Conservation (phyloP, 1,140 invertebrate genomes). For the Papilio xuthus region DNA sequence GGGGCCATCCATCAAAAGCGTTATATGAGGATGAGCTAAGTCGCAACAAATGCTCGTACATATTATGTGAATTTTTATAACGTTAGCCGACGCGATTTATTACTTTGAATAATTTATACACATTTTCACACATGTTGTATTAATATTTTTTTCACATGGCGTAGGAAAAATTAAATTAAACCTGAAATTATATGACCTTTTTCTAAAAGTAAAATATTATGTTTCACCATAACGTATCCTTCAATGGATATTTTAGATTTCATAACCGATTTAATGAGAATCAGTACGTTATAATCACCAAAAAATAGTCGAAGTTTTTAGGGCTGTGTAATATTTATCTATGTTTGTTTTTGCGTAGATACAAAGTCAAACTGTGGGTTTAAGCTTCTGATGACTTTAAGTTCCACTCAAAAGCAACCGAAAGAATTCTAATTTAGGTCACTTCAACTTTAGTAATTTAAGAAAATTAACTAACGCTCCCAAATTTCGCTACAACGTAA, state of each 20-base stretch:
- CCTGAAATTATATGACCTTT: not conserved
- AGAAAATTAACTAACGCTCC: not conserved
- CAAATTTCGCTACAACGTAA: not conserved
- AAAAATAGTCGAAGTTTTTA: too few species aligned
- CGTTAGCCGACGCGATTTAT: conserved; percentile 15
- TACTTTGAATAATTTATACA: conserved; percentile 9
- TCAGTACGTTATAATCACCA: too few species aligned
- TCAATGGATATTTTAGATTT: too few species aligned
- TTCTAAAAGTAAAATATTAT: not conserved
- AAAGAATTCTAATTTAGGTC: conserved; percentile 7
- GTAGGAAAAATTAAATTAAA: not conserved
- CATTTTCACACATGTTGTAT: not conserved
- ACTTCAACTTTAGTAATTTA: conserved; percentile 9
- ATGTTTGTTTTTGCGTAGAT: not conserved
- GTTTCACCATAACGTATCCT: too few species aligned
- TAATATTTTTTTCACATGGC: not conserved
- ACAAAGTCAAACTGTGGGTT: not conserved
- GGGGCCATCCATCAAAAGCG: conserved; percentile 70
- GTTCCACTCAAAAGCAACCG: not conserved
- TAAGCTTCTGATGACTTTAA: not conserved
- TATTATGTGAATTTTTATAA: conserved; percentile 26
- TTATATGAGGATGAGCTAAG: conserved; percentile 29
- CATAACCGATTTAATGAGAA: too few species aligned
- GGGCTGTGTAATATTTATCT: not conserved
- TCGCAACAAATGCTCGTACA: conserved; percentile 17